phyloP scores from a whole-genome alignment of 1,140 invertebrate genomes.

The Dufourea novaeangliae region DNA sequence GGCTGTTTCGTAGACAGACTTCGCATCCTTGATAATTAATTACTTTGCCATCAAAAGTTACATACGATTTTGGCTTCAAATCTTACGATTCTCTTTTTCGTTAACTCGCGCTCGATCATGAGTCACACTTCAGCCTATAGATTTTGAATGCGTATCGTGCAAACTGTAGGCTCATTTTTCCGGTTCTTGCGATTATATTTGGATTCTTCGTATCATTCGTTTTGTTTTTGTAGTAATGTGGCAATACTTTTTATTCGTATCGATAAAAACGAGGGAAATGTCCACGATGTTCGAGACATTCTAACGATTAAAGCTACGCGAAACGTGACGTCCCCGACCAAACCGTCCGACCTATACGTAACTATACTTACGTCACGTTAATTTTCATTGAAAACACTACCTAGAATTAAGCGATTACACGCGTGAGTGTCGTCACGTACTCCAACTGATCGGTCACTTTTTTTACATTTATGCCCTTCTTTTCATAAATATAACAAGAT shows the following conservation, averaged over 20 bases:
- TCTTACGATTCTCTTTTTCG: background rate
- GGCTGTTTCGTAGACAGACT: slow-evolving; percentile 47
- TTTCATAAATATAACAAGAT: background rate
- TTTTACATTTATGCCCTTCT: background rate
- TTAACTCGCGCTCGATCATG: background rate
- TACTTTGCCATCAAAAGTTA: slow-evolving; percentile 29
- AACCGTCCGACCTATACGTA: slow-evolving; percentile 24
- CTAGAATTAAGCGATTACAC: slow-evolving; percentile 11
- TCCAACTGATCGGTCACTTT: background rate
- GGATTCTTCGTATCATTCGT: too few species aligned
- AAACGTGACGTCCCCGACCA: slow-evolving; percentile 3
- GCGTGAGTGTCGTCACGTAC: slow-evolving; percentile 13
- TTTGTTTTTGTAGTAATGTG: too few species aligned
- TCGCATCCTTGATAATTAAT: slow-evolving; percentile 51
- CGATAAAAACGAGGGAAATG: background rate
- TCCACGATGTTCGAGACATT: background rate
- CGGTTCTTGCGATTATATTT: background rate
- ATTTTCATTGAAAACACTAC: slow-evolving; percentile 42
- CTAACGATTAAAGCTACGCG: background rate
- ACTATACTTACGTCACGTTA: slow-evolving; percentile 45
- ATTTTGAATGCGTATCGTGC: background rate
- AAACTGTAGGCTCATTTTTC: too few species aligned
- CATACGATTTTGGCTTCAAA: slow-evolving; percentile 30
- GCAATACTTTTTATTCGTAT: background rate
- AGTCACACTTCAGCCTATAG: background rate